These are phyloP conservation scores for Stegastes partitus DNA, from an alignment of 2,113 vertebrate genomes.

Conservation along the genomic window DNA sequence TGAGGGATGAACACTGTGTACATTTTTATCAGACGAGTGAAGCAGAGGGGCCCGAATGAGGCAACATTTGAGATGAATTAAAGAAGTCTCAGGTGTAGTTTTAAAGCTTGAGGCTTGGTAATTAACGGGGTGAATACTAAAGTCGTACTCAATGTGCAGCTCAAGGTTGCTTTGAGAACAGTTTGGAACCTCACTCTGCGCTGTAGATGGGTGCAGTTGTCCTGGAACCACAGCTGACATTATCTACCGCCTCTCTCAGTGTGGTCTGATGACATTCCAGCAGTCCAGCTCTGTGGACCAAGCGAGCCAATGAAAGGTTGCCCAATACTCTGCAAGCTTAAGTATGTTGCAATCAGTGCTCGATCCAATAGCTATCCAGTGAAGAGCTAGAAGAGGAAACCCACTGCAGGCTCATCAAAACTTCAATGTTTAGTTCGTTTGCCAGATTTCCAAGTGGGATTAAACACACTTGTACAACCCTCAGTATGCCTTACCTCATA, in stretches of 20 bases:
- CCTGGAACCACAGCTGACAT: constrained; percentile 3
- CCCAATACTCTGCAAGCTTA: background rate
- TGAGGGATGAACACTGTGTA: constrained; percentile 23
- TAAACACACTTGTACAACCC: background rate
- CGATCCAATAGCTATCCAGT: constrained; percentile 7
- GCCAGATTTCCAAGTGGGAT: background rate
- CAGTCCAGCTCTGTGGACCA: background rate
- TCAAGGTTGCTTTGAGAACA: constrained; percentile 22
- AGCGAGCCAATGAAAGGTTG: background rate
- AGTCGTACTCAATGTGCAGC: background rate
- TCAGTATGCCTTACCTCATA: background rate
- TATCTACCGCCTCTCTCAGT: background rate
- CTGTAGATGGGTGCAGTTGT: background rate
- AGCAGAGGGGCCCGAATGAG: constrained; percentile 3
- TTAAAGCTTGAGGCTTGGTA: constrained; percentile 29
- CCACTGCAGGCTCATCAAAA: background rate
- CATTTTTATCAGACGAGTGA: constrained; percentile 39
- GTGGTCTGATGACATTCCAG: constrained; percentile 20
- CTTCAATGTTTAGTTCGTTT: background rate
- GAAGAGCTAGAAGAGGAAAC: background rate
- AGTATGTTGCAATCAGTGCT: constrained; percentile 26
- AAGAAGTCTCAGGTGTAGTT: constrained; percentile 16
- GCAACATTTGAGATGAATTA: constrained; percentile 18
- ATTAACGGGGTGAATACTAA: constrained; percentile 26
- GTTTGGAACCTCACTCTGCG: background rate